These are phyloP conservation scores for Idaea biselata DNA, from an alignment of 2,888 invertebrate genomes.

Conservation along the genomic window DNA sequence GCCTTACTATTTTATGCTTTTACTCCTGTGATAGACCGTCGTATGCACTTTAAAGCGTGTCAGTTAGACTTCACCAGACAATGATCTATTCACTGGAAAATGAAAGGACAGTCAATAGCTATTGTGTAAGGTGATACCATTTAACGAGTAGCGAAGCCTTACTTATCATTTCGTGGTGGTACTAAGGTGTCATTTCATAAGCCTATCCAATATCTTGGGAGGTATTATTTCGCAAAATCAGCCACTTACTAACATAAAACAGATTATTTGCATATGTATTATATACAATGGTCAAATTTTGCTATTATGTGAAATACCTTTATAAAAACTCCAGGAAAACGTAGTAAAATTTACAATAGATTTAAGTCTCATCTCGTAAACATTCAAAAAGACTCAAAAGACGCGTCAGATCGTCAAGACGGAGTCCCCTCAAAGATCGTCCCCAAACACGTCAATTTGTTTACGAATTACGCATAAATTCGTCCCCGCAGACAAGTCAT, in stretches of 20 bases:
- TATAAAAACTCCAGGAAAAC: slow-evolving; percentile 28
- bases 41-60: neutral
- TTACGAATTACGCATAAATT: slow-evolving; percentile 80
- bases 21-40: neutral
- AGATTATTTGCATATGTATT: slow-evolving; percentile 12
- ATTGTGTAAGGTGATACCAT: slow-evolving; percentile 74
- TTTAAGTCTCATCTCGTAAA: slow-evolving; percentile 48
- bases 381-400: slow-evolving; percentile 58
- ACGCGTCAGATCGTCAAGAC: slow-evolving; percentile 70
- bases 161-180: slow-evolving; percentile 58
- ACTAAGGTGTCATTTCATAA: slow-evolving; percentile 70
- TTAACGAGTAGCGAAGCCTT: slow-evolving; percentile 78
- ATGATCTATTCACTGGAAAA: slow-evolving; percentile 43
- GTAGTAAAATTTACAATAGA: slow-evolving; percentile 45
- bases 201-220: slow-evolving; percentile 58
- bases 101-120: slow-evolving; percentile 59
- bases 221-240: slow-evolving; percentile 2
- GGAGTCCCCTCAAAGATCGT: slow-evolving; percentile 64
- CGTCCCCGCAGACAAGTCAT: slow-evolving; percentile 77
- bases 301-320: slow-evolving; percentile 20
- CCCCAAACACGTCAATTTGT: slow-evolving; percentile 77
- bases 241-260: neutral
- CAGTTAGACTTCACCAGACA: slow-evolving; percentile 30
- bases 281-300: slow-evolving; percentile 26
- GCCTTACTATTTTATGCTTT: neutral